Base-by-base conservation (phyloP, 2,113 vertebrate genomes). In the Tupaia tana region DNA sequence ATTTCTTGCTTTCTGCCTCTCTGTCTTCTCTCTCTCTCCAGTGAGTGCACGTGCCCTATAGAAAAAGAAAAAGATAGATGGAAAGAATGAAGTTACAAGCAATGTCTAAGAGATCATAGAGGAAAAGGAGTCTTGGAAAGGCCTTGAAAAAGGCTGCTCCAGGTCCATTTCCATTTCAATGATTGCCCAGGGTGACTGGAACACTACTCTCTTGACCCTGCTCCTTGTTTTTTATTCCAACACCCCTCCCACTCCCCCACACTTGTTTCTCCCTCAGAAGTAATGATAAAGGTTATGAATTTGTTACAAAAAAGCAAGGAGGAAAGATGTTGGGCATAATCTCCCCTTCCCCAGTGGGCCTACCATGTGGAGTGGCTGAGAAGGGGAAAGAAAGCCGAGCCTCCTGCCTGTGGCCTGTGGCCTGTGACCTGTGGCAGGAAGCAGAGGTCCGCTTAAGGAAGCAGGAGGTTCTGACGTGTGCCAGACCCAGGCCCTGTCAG, bases 51-150 rank as follows among this genome's bases (percentile, higher is more conserved):
- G 6, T 43, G 43, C 43, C 43, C 43, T 43, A 43, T 43, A 43
- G 43, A 43, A 43, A 43, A 43, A 43, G 43, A 43, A 43, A 43
- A 43, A 43, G 43, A 43, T 3, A 43, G 43, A 43, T 56, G 31
- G 67, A 89, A 31, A 84, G 66, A 97, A 96, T 80, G 56, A 89
- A 75, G n/a, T 96, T 95, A 89, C 6, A 70, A 83, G 86, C 83
- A 75, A 70, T 87, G 70, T 63, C 52, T 58, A 19, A 2, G 31
- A 79, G 69, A 86, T 19, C 70, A 75, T 64, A 63, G 93, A 91
- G 94, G 67, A 90, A 97, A 96, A 96, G 59, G 64, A 92, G 79
- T 95, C 64, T 97, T 82, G 83, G 82, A 97, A 97, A 89, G 16
- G 59, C 34, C 79, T 93, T 95, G 82, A 96, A 69, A 96, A 89